Conservation (phyloP, 2,797 vertebrate species). For the Percopsis omiscomaycus region DNA sequence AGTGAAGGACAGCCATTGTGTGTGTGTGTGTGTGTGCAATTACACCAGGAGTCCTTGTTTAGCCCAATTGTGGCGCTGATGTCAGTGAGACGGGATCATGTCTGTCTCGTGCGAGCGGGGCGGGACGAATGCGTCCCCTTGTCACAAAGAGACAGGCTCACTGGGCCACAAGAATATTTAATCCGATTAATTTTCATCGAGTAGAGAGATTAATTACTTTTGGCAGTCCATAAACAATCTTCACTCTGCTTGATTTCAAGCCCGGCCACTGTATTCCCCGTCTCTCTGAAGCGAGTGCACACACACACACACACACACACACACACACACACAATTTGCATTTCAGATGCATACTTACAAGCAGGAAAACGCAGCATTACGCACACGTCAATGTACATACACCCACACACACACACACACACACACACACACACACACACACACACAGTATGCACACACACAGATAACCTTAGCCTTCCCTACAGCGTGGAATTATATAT, state of each 20-base stretch:
- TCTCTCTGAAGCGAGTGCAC: constrained; percentile 41
- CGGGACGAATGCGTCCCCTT: constrained; percentile 7
- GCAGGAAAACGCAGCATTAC: no score
- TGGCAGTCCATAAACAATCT: constrained; percentile 78
- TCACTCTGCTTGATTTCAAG: constrained; percentile 64
- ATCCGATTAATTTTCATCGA: constrained; percentile 75
- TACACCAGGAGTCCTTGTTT: constrained; percentile 40
- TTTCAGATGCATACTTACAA: constrained; percentile 16
- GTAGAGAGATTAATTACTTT: constrained; percentile 75
- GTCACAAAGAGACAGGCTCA: constrained; percentile 60
- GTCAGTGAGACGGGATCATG: constrained; percentile 41
- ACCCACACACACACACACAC: constrained; percentile 16
- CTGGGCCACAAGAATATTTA: constrained; percentile 64
- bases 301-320: background rate
- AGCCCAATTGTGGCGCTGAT: constrained; percentile 42
- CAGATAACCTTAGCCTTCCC: constrained; percentile 13
- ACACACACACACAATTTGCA: constrained; percentile 15
- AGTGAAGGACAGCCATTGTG: constrained; percentile 1
- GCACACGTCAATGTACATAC: constrained; percentile 16
- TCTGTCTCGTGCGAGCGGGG: constrained; percentile 4
- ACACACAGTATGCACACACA: constrained; percentile 2
- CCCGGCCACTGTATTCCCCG: constrained; percentile 49
- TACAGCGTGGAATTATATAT: constrained; percentile 13
- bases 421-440: constrained; percentile 20
- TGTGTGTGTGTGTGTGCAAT: constrained; percentile 34